Percentiles rank a stretch among this genome's conserved stretches.
Evolutionary conservation across 2,888 invertebrate species (phyloP).

Genomic region (Luperina testacea): DNA sequence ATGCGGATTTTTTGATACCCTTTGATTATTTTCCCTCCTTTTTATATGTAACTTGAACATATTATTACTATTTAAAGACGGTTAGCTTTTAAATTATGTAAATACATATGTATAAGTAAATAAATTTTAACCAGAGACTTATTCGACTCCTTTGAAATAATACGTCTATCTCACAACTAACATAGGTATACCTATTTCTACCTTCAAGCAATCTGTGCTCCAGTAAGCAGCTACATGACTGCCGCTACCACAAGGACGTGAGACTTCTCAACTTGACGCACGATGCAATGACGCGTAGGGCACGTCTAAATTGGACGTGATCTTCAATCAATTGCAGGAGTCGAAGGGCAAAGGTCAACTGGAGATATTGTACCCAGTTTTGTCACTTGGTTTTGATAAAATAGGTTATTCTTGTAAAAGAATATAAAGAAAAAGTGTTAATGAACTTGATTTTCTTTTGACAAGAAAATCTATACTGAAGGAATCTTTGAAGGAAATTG

Average conservation of each 20-base stretch:
- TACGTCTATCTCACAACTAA: no score
- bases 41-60: no score
- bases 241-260: conserved; percentile 18
- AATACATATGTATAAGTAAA: no score
- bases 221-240: background rate
- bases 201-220: background rate
- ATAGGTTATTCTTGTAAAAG: background rate
- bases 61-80: no score
- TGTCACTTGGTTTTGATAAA: background rate
- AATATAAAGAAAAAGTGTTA: no score
- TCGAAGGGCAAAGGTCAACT: conserved; percentile 12
- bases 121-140: no score
- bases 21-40: no score
- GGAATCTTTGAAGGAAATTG: background rate
- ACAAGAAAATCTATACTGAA: background rate
- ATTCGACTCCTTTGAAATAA: no score
- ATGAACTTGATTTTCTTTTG: no score
- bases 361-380: background rate
- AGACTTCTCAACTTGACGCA: conserved; percentile 12
- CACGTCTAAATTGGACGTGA: conserved; percentile 40
- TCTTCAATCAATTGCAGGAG: conserved; percentile 14
- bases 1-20: no score
- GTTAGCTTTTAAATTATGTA: no score
- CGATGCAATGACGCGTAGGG: conserved; percentile 17
- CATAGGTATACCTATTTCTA: background rate